Base-by-base conservation (phyloP, 37 sponge, comb jelly and placozoan genomes). In the Oopsacas minuta region DNA sequence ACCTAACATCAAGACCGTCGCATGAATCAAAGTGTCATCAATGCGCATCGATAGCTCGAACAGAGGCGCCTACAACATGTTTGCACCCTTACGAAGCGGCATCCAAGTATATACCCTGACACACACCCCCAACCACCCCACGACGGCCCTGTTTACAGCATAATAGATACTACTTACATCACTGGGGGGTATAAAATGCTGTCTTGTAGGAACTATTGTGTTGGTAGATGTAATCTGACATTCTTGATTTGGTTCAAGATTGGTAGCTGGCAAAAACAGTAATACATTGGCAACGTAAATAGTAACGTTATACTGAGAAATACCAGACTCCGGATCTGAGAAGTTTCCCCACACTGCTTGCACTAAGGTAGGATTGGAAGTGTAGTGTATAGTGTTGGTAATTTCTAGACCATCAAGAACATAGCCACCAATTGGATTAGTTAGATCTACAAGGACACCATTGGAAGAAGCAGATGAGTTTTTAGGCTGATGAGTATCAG, bases 251-350 rank as follows among this genome's bases (percentile, higher is more conserved):
- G 49, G 49, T 8, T 17, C 8, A 15, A 8, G 8, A 42, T 15
- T 42, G 15, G 49, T 42, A n/a, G n/a, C n/a, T 8, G 49, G 49
- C 15, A 42, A 42, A 15, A 17, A 42, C 15, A 17, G 8, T 15
- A 15, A 42, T 8, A 42, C 49, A 8, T 42, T 8, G 8, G 49
- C 49, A 8, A 15, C 15, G 38, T 52, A 75, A 0, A 94, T 81
- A 0, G 84, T 38, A 0, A 94, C 83, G 35, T 28, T 85, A 83
- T 94, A 94, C 0, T 37, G 83, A 22, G 53, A 81, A 1, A 94
- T 88, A n/a, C 83, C 88, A 36, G 94, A 94, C 37, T 92, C 91
- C 39, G 81, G 51, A 84, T 94, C 94, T 0, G 23, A 0, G 52
- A 92, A 92, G 36, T 83, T 85, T 15, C 42, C 39, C 94, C 94